phyloP scores from a whole-genome alignment of 1,140 invertebrate genomes.

The Leptonema lineaticorne region DNA sequence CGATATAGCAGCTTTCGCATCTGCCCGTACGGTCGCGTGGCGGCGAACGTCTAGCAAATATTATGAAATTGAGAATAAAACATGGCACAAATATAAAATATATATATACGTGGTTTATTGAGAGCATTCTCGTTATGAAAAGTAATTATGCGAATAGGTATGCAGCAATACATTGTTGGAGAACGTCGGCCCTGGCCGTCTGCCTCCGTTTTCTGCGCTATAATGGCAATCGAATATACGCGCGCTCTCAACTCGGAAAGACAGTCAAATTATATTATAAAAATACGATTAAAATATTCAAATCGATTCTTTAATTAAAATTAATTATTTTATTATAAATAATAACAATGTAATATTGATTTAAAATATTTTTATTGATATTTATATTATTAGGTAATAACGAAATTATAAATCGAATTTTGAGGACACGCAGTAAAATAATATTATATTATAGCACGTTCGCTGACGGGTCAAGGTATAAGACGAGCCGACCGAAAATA shows the following conservation, averaged over 20 bases:
- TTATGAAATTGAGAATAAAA: not conserved
- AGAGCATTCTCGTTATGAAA: not conserved
- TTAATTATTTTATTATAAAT: too few species aligned
- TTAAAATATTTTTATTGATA: too few species aligned
- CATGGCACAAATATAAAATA: not conserved
- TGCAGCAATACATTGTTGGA: slow-evolving; percentile 3
- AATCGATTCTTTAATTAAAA: too few species aligned
- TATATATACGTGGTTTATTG: not conserved
- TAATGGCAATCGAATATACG: not conserved
- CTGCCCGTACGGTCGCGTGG: too few species aligned
- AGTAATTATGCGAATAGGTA: not conserved
- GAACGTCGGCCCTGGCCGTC: slow-evolving; percentile 17
- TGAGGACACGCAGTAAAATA: too few species aligned
- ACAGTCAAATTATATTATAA: too few species aligned
- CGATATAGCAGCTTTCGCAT: not conserved
- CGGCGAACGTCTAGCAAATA: too few species aligned
- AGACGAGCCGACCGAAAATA: not conserved
- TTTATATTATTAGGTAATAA: too few species aligned
- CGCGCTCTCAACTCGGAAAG: too few species aligned
- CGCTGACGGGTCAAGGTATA: not conserved
- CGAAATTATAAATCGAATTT: too few species aligned
- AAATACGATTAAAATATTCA: too few species aligned
- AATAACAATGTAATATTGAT: too few species aligned
- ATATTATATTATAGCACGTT: not conserved
- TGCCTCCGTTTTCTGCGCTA: slow-evolving; percentile 15